Evolutionary conservation across 2,888 invertebrate genomes (phyloP).

Genomic region (Drosophila diplacantha): DNA sequence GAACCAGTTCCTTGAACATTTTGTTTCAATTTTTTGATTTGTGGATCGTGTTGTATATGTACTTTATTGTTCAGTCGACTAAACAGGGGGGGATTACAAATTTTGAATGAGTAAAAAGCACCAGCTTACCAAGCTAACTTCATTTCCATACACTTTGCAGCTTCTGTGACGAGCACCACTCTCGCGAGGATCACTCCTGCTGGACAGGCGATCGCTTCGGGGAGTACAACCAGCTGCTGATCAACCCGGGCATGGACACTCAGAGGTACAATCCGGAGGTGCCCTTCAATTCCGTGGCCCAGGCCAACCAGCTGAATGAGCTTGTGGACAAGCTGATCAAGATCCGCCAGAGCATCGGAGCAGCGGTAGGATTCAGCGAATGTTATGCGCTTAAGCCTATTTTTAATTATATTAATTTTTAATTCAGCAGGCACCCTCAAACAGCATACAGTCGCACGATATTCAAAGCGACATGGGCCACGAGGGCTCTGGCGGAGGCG

Average conservation of each 20-base stretch:
- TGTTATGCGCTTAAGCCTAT: background rate
- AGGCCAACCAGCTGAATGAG: slow-evolving; percentile 74
- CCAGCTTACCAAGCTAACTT: slow-evolving; percentile 23
- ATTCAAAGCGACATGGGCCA: slow-evolving; percentile 78
- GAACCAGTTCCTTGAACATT: slow-evolving; percentile 57
- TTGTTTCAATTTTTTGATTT: slow-evolving; percentile 10
- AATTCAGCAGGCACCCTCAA: slow-evolving; percentile 67
- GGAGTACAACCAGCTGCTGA: slow-evolving; percentile 76
- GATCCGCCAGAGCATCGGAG: slow-evolving; percentile 76
- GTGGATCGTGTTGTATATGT: slow-evolving; percentile 3
- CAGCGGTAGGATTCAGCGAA: slow-evolving; percentile 66
- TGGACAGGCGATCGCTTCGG: slow-evolving; percentile 78
- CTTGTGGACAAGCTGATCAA: slow-evolving; percentile 77
- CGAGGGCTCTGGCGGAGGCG: slow-evolving; percentile 74
- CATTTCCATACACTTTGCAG: slow-evolving; percentile 42
- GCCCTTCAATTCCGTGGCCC: slow-evolving; percentile 72
- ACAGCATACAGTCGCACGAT: slow-evolving; percentile 72
- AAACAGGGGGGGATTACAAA: background rate
- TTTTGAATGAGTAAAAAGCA: background rate
- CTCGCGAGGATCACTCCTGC: slow-evolving; percentile 75
- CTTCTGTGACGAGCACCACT: slow-evolving; percentile 76
- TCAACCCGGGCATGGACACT: slow-evolving; percentile 74
- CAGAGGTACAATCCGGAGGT: slow-evolving; percentile 78
- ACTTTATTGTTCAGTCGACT: background rate
- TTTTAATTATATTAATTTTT: background rate